A percentile compares a stretch with the other conserved stretches of the same genome.
These are phyloP conservation scores for Drosophila kambysellisi DNA, from an alignment of 2,888 invertebrate species.

Conservation along the genomic window DNA sequence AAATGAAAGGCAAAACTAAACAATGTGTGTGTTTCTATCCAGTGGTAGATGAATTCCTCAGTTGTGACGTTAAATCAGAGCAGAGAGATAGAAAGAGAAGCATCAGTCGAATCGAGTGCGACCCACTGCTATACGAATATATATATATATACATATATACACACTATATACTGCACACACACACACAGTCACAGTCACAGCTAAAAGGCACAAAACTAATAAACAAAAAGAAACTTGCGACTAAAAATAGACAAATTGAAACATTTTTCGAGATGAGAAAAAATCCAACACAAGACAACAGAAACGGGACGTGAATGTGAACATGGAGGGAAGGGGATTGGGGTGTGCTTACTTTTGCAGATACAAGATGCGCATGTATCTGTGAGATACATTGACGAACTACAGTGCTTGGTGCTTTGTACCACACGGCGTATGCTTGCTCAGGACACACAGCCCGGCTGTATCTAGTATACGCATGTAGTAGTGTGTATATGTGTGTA, in stretches of 20 bases:
- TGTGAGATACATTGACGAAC: constrained; percentile 69
- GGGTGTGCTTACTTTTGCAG: constrained; percentile 45
- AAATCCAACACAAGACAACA: constrained; percentile 63
- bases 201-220: constrained; percentile 66
- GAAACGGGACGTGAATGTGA: constrained; percentile 55
- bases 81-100: constrained; percentile 28
- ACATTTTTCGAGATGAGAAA: constrained; percentile 73
- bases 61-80: constrained; percentile 78
- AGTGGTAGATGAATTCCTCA: constrained; percentile 61
- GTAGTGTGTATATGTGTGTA: constrained; percentile 10
- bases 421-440: constrained; percentile 78
- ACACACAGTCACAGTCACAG: constrained; percentile 27
- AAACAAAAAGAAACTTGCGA: constrained; percentile 78
- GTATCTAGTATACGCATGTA: constrained; percentile 9
- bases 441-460: constrained; percentile 65
- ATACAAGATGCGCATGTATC: constrained; percentile 36
- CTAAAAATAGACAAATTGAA: constrained; percentile 81
- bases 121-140: constrained; percentile 63
- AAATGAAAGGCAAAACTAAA: constrained; percentile 69
- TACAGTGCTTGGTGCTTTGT: constrained; percentile 28
- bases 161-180: constrained; percentile 28
- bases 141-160: constrained; percentile 23
- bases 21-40: constrained; percentile 59
- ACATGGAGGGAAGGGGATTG: constrained; percentile 12
- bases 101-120: constrained; percentile 59